Base-by-base conservation (phyloP, 2,888 invertebrate genomes). In the Cataglyphis altisquamis region DNA sequence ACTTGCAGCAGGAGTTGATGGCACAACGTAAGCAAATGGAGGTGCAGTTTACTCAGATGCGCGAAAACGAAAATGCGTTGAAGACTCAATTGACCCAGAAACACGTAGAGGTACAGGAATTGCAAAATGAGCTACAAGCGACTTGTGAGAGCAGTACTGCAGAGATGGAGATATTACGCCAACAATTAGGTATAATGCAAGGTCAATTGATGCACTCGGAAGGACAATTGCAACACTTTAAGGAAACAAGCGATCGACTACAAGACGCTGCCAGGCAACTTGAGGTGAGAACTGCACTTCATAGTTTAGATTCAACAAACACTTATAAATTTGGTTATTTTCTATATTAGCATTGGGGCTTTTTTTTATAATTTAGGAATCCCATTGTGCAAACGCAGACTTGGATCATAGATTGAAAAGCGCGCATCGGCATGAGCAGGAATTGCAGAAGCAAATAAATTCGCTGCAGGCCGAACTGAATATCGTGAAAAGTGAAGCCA, bases 21-120 rank as follows among this genome's bases (percentile, higher is more conserved):
- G 95, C 96, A 5, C 96, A 97, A 89, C 95, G 96, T 25, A 96
- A 96, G 82, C 97, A 97, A 91, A 94, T 97, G 94, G 97, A 97
- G 90, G 95, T 96, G 91, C 96, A 96, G 89, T 96, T 97, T 78
- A 95, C 96, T 85, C 96, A 96, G 90, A 95, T 96, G 89, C 96
- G 96, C 15, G 97, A 97, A 0, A 93, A 92, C 39, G 95, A 91
- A 89, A 95, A 90, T 86, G 94, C 90, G 57, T 93, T 92, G 84
- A 95, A 92, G 87, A 91, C 91, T 5, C 94, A 94, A 75, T 74
- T 95, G 82, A 95, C 95, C 0, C 95, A 95, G 90, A 95, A 95
- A 90, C 96, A 95, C 89, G 94, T 94, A 82, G 96, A 96, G 82
- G 94, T 95, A n/a, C 93, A 95, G 81, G 93, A 95, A 90, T 83